Base-by-base conservation (phyloP, 2,797 vertebrate genomes). In the Rhabdomys pumilio region DNA sequence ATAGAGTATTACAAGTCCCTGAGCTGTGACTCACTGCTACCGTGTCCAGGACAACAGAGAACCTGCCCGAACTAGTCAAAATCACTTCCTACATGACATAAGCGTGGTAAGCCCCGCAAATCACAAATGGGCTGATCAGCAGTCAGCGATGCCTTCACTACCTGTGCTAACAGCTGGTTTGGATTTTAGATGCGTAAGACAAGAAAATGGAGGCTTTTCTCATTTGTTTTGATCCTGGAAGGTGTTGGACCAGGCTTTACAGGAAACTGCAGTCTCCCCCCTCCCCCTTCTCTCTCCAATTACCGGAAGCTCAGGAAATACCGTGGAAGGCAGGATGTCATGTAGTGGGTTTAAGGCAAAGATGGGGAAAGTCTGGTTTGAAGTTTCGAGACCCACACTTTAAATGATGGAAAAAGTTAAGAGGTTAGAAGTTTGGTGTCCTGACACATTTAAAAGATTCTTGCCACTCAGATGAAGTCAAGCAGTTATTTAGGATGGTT, bases 281-380 rank as follows among this genome's bases (percentile, higher is more conserved):
- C 13, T 10, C n/a, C 81, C 12, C 31, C 65, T 15, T 65, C n/a
- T 29, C 3, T 47, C 72, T 77, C 41, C 47, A 59, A 90, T 85
- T 79, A 95, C 31, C 5, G 59, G 92, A 96, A 97, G 91, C 10
- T 57, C 91, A 93, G 95, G 84, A 84, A 91, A 61, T 34, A 20
- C 29, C 47, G 2, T 6, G 15, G 65, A 69, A 67, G 77, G 50
- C 63, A 90, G 67, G 67, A 85, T 59, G 31, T 19, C 67, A 44
- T 10, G 22, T 38, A 95, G 67, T 55, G 59, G 10, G 19, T 53
- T 77, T 47, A 89, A 90, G 91, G 77, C n/a, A 89, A 73, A 95
- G 59, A 55, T 67, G 69, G 72, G 38, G 44, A 15, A n/a, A 84
- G 61, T 53, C 22, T 24, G 29, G 26, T 67, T n/a, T 69, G 50